These are phyloP conservation scores for Procambarus virginalis DNA, from an alignment of 1,140 invertebrate species.

Conservation along the genomic window DNA sequence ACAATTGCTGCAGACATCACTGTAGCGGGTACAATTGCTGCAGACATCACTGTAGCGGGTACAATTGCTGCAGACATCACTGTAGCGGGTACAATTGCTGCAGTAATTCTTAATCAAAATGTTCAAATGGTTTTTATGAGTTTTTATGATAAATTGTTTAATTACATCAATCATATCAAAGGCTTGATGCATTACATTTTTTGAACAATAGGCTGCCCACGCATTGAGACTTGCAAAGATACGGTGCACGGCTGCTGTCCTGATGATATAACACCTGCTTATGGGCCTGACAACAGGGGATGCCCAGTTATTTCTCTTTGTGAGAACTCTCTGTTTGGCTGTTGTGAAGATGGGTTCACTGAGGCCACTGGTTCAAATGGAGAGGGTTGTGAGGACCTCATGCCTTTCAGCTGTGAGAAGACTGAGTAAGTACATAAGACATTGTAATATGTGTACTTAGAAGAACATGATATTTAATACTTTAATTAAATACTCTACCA, in stretches of 20 bases:
- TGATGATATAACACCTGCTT: conserved; percentile 75
- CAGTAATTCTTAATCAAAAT: too few relatives aligned
- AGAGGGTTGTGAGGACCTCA: conserved; percentile 81
- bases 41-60: too few relatives aligned
- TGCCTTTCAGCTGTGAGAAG: conserved; percentile 82
- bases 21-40: too few relatives aligned
- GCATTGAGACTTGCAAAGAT: conserved; percentile 72
- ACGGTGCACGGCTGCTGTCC: conserved; percentile 76
- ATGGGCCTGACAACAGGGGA: conserved; percentile 74
- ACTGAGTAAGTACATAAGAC: conserved; percentile 76
- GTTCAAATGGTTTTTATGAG: too few relatives aligned
- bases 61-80: too few relatives aligned
- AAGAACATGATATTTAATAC: too few relatives aligned
- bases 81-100: too few relatives aligned
- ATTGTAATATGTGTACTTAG: too few relatives aligned
- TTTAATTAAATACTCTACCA: too few relatives aligned
- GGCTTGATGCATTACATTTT: background rate
- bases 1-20: too few relatives aligned
- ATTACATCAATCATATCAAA: too few relatives aligned
- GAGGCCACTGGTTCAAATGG: conserved; percentile 79
- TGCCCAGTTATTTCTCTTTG: conserved; percentile 71
- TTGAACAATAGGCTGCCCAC: conserved; percentile 20
- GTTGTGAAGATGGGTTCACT: conserved; percentile 74
- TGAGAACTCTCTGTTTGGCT: conserved; percentile 71
- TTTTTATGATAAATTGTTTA: too few relatives aligned